Conservation (phyloP, 2,888 invertebrate species). For the Phortica magna region DNA sequence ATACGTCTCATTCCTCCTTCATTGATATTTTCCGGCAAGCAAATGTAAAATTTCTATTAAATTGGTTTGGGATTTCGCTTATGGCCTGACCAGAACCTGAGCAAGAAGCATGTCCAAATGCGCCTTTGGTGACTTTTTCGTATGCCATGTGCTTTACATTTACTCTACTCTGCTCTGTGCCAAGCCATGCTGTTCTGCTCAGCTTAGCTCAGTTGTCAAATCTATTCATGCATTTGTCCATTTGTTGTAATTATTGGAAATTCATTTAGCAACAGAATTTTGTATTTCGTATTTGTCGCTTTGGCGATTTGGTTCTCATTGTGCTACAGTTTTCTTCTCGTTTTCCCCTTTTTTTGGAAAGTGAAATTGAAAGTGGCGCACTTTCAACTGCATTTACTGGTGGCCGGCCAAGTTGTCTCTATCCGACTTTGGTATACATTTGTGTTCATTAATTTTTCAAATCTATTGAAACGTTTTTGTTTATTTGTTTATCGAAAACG, state of each 20-base stretch:
- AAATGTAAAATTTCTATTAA: slow-evolving; percentile 63
- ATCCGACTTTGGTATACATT: slow-evolving; percentile 44
- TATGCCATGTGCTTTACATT: background rate
- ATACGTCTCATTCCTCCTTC: slow-evolving; percentile 27
- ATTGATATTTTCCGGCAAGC: slow-evolving; percentile 9
- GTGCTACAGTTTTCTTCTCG: slow-evolving; percentile 11
- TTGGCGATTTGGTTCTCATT: background rate
- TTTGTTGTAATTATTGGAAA: slow-evolving; percentile 27
- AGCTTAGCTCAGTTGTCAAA: background rate
- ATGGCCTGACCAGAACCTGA: slow-evolving; percentile 21
- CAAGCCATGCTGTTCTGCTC: background rate
- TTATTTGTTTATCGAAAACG: slow-evolving; percentile 38
- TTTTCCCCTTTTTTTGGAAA: background rate
- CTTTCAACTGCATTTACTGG: slow-evolving; percentile 14
- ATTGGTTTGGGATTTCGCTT: slow-evolving; percentile 69
- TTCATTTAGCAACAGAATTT: slow-evolving; percentile 18
- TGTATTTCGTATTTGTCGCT: background rate
- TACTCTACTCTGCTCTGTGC: too few relatives aligned
- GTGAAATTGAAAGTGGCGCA: background rate
- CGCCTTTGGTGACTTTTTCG: slow-evolving; percentile 8
- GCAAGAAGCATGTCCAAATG: background rate
- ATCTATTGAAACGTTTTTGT: slow-evolving; percentile 63
- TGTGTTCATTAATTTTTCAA: slow-evolving; percentile 65
- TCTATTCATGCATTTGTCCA: slow-evolving; percentile 8
- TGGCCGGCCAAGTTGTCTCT: background rate